Evolutionary conservation across 2,113 vertebrate genomes (phyloP).

Genomic region (Pituophis catenifer): DNA sequence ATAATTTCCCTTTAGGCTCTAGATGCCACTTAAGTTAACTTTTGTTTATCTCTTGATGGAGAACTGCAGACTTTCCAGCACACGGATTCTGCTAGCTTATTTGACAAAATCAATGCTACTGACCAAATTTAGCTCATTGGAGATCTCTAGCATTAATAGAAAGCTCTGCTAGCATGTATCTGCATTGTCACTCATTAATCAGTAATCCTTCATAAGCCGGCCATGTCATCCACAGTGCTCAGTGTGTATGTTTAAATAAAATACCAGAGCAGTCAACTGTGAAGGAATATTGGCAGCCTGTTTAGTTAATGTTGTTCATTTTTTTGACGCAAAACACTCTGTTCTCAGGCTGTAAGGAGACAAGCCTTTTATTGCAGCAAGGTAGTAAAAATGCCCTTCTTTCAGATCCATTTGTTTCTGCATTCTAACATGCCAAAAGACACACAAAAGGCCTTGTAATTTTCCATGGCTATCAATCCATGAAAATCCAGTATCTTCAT

Average conservation of each 20-base stretch:
- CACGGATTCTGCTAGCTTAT: neutral
- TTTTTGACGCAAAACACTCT: constrained; percentile 28
- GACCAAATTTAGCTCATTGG: constrained; percentile 28
- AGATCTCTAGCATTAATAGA: constrained; percentile 12
- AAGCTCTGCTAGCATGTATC: neutral
- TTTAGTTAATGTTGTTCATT: constrained; percentile 15
- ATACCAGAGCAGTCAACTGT: constrained; percentile 36
- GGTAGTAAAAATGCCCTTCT: constrained; percentile 27
- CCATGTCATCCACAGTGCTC: constrained; percentile 25
- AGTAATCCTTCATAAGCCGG: constrained; percentile 38
- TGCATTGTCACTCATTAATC: constrained; percentile 32
- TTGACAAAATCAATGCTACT: constrained; percentile 33
- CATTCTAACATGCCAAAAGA: neutral
- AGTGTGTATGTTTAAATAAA: constrained; percentile 39
- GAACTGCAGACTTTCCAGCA: constrained; percentile 15
- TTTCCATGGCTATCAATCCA: neutral
- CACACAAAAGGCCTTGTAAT: neutral
- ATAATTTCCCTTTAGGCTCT: constrained; percentile 9
- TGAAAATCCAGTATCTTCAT: neutral
- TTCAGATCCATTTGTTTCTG: constrained; percentile 19
- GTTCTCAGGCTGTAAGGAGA: constrained; percentile 27
- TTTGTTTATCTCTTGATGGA: constrained; percentile 34
- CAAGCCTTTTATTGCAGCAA: constrained; percentile 23
- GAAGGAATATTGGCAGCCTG: constrained; percentile 31
- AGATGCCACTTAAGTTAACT: constrained; percentile 27